Base-by-base conservation (phyloP, 2,888 invertebrate genomes). In the Drosophila histrio region DNA sequence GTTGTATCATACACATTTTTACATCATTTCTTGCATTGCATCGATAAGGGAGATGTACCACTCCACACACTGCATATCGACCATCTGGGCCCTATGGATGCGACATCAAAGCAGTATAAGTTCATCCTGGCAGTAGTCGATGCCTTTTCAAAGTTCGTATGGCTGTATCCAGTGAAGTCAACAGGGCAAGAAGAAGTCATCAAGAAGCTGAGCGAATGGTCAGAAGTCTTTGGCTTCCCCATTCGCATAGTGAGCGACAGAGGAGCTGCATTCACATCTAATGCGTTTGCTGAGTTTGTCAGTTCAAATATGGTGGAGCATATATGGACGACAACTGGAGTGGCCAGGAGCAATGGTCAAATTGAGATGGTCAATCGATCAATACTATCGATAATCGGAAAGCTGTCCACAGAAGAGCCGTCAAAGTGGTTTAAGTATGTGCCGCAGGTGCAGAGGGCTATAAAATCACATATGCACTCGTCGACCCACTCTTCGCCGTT, bases 11-110 rank as follows among this genome's bases (percentile, higher is more conserved):
- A 3, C 3, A 24, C 24, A 3, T 4, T 5, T 24, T 24, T 5
- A 24, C 24, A 4, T 24, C 24, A 24, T 5, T 24, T 24, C 24
- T n/a, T n/a, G n/a, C n/a, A n/a, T n/a, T n/a, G n/a, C n/a, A n/a
- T n/a, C n/a, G n/a, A n/a, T n/a, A n/a, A n/a, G n/a, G n/a, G n/a
- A n/a, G 5, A 3, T 24, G 24, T 24, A 2, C 90, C 90, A 3
- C 32, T 73, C 1, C 32, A 47, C n/a, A 74, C 67, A 2, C 24
- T 71, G 24, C 61, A 59, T 13, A 19, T 64, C 3, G 61, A 61
- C 32, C 65, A 66, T 39, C 3, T 60, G 2, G 58, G 64, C 3
- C 49, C 58, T 1, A 49, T 62, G 49, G 43, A 62, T 30, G 7
- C 30, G 3, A 44, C 67, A 0, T 9, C 39, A 0, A 52, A 63